Conservation (phyloP, 2,113 vertebrate species). For the Nycticryphes semicollaris region DNA sequence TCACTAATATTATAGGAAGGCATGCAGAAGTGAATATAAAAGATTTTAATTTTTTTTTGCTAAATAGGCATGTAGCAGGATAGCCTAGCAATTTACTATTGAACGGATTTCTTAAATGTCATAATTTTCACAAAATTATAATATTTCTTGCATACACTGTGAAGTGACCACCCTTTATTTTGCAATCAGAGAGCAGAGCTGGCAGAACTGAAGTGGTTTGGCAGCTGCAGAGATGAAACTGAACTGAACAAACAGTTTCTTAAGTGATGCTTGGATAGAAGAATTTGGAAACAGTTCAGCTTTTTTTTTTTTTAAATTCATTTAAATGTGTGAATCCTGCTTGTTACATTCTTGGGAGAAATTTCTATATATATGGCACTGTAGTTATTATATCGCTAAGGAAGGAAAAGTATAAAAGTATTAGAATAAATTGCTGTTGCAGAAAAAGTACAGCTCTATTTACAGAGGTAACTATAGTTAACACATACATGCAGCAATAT, state of each 20-base stretch:
- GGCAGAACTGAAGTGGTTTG: constrained; percentile 79
- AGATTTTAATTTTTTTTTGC: background rate
- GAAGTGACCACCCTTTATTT: constrained; percentile 84
- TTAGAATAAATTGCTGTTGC: constrained; percentile 65
- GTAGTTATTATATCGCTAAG: constrained; percentile 70
- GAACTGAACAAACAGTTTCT: constrained; percentile 84
- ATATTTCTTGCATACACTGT: constrained; percentile 74
- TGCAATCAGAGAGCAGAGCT: constrained; percentile 79
- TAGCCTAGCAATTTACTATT: constrained; percentile 38
- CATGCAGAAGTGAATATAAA: constrained; percentile 24
- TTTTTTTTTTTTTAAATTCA: constrained; percentile 66
- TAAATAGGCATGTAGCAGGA: constrained; percentile 4
- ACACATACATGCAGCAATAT: constrained; percentile 58
- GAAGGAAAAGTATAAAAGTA: constrained; percentile 73
- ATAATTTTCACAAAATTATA: constrained; percentile 68
- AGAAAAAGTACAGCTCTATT: constrained; percentile 73
- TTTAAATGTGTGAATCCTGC: constrained; percentile 81
- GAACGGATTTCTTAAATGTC: constrained; percentile 52
- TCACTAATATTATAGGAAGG: constrained; percentile 40
- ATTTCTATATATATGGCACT: constrained; percentile 73
- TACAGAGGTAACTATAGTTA: constrained; percentile 72
- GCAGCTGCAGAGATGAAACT: constrained; percentile 81
- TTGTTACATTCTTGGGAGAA: constrained; percentile 75
- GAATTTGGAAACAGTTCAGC: constrained; percentile 81
- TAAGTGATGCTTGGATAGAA: constrained; percentile 80